A percentile compares a stretch with the other conserved stretches of the same genome.
Conservation (phyloP, 1,140 invertebrate genomes). For the Pseudomyrmex pallidus region DNA sequence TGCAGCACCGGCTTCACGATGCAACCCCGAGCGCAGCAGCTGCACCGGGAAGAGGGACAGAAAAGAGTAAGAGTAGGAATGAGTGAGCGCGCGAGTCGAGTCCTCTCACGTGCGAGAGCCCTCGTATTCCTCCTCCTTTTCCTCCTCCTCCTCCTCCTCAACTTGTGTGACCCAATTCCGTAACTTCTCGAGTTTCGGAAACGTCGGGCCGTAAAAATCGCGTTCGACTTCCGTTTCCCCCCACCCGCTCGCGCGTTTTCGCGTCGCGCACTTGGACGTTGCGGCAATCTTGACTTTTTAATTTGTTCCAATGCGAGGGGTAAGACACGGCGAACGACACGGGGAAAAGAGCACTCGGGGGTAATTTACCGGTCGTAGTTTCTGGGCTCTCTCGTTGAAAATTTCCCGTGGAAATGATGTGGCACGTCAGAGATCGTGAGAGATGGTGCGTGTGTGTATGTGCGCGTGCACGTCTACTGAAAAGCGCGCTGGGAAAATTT, state of each 20-base stretch:
- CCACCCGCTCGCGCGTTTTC: neutral
- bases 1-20: conserved; percentile 9
- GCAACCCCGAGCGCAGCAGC: conserved; percentile 50
- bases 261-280: neutral
- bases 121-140: conserved; percentile 37
- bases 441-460: no score
- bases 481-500: conserved; percentile 49
- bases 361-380: conserved; percentile 18
- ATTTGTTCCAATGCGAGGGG: conserved; percentile 23
- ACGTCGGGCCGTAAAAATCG: conserved; percentile 65
- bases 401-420: conserved; percentile 34
- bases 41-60: conserved; percentile 22
- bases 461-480: conserved; percentile 4
- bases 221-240: conserved; percentile 30
- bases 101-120: conserved; percentile 65
- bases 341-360: neutral
- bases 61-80: conserved; percentile 41
- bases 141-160: conserved; percentile 34
- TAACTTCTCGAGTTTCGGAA: conserved; percentile 57
- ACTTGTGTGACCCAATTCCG: conserved; percentile 67
- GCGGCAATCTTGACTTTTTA: conserved; percentile 53
- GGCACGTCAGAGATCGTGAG: neutral
- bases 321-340: neutral
- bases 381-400: conserved; percentile 1
- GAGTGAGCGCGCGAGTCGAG: conserved; percentile 41